Conservation (phyloP, 2,888 invertebrate genomes). For the Nyleta sp. region DNA sequence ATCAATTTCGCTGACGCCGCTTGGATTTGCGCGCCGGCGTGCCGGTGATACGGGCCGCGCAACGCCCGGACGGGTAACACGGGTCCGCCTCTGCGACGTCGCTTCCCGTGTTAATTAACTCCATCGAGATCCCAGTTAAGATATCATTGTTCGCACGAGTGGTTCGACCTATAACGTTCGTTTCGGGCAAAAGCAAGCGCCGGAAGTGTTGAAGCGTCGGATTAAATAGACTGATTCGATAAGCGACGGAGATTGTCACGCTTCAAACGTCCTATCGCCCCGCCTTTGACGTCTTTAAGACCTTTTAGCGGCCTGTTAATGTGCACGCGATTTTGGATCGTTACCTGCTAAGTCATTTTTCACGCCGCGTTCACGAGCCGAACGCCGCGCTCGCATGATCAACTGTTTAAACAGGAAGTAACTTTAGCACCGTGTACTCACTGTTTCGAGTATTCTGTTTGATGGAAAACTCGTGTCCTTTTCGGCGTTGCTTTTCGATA, state of each 20-base stretch:
- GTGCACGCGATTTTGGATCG: constrained; percentile 38
- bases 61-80: constrained; percentile 41
- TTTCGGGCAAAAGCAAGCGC: constrained; percentile 41
- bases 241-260: constrained; percentile 57
- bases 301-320: constrained; percentile 30
- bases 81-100: constrained; percentile 67
- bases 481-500: no score
- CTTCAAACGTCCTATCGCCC: constrained; percentile 34
- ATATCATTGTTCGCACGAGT: constrained; percentile 73
- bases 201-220: constrained; percentile 55
- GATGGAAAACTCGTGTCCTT: no score
- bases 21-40: constrained; percentile 28
- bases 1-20: constrained; percentile 76
- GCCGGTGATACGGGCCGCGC: constrained; percentile 23
- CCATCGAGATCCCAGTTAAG: constrained; percentile 76
- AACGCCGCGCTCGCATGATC: not conserved
- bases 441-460: no score
- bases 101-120: constrained; percentile 78
- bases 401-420: constrained; percentile 2
- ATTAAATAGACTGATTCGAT: constrained; percentile 58
- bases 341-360: constrained; percentile 14
- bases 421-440: no score
- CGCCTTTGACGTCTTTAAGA: constrained; percentile 38
- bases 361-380: not conserved
- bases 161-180: constrained; percentile 56